Evolutionary conservation across 2,888 invertebrate genomes (phyloP), one percentile per base, ranked within the genome.

Genomic region (Hydropsyche betteni): DNA sequence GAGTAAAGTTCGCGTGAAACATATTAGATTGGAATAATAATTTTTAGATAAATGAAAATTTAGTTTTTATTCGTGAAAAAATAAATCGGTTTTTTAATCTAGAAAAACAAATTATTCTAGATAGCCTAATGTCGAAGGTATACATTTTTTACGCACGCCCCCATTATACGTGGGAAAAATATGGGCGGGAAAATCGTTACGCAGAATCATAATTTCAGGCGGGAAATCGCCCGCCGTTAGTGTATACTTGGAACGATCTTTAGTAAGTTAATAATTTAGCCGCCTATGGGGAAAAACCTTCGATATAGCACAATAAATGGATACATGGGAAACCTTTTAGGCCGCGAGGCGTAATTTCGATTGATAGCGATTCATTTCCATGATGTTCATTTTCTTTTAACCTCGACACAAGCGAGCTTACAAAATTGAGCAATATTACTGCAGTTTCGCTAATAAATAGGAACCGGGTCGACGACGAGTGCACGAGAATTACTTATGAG

Each of bases 271-370:
- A 76, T 73, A 76, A 73, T 76, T 73, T 73, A 76, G 55, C 58
- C 36, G 69, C 51, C 76, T 55, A 73, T 73, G 69, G 73, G 69
- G 73, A 76, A 68, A 68, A 73, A 76, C 76, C 76, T 72, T 75
- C 75, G 55, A 72, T 75, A 68, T 71, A 58, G 52, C 53, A 53
- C 52, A 72, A 73, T 76, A 76, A 76, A 76, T 76, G 76, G 73
- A 73, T 71, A 76, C 76, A 76, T 52, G 76, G 68, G 73, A 76
- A 76, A 76, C 76, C 76, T 76, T 76, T 76, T 73, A 76, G 76
- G 55, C 73, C 58, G 73, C 68, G 68, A 69, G 73, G 53, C 73
- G 72, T 73, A 76, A 76, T 76, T 76, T 71, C 76, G 38, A 76
- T 73, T 76, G 76, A 76, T 73, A 36, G 68, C 53, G 68, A 68